Evolutionary conservation across 2,113 vertebrate species (phyloP), one percentile per base, ranked within the genome.

Genomic region (Rostratula benghalensis): DNA sequence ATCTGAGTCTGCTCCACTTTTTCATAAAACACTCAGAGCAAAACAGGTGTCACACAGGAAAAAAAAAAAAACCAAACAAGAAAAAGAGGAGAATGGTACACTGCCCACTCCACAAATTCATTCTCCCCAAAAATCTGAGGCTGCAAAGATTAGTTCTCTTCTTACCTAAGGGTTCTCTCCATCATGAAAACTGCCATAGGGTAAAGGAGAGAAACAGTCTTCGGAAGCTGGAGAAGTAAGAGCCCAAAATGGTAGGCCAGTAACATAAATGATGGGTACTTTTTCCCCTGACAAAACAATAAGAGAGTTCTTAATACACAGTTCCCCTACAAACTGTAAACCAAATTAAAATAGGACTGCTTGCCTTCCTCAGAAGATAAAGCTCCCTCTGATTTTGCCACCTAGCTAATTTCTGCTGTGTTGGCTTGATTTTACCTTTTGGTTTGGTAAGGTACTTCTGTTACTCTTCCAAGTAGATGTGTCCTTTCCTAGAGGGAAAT

Each of bases 221-320:
- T 14, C 13, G 19, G 28, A 87, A 89, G 9, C 28, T 41, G 18
- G 20, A 78, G 41, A 91, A 93, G 76, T 7, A 61, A 33, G 64
- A 5, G 4, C 11, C 27, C 89, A 69, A 83, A 86, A 19, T 9
- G 46, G 9, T 19, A 57, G 22, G 11, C 13, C 41, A 51, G 6
- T 22, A 83, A 77, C 10, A 27, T 23, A n/a, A 6, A 6, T 0
- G 7, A 31, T 3, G 43, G 1, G 9, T n/a, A 35, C 12, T 54
- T 59, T 61, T 70, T 63, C 12, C 37, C 24, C 37, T 65, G 54
- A 13, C 2, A 5, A 37, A 64, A 56, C 28, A 46, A 39, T 23
- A 88, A 87, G 4, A 0, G 5, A 90, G 11, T 35, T 53, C 18
- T 73, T 30, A 65, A 7, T 22, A 61, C 8, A 21, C 5, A 28